phyloP scores from a whole-genome alignment of 2,113 vertebrate genomes.

The Archilochus colubris region DNA sequence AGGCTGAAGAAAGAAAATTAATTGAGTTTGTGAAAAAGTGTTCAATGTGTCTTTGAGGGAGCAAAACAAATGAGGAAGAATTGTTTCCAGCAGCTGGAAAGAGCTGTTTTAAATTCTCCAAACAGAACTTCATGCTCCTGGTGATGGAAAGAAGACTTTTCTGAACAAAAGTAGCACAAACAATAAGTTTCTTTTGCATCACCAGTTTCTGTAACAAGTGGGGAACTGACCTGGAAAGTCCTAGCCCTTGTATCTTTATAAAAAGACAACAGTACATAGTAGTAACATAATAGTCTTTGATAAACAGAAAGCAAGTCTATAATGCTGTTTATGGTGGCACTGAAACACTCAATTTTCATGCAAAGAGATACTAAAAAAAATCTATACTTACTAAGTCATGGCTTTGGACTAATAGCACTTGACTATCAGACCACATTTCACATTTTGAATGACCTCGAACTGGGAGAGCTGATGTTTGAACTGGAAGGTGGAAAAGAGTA shows the following conservation, averaged over 20 bases:
- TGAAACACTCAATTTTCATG: neutral
- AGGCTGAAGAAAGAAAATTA: neutral
- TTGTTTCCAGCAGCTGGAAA: neutral
- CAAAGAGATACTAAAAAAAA: neutral
- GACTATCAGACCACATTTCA: neutral
- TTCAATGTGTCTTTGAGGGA: neutral
- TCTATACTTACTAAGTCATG: neutral
- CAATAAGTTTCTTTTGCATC: neutral
- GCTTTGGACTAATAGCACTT: neutral
- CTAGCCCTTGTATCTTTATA: neutral
- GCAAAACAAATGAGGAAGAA: neutral
- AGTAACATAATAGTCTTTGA: neutral
- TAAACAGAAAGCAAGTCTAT: neutral
- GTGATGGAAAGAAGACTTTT: neutral
- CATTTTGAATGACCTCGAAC: neutral
- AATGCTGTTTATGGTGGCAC: neutral
- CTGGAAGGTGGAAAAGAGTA: neutral
- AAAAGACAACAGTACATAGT: fast-evolving
- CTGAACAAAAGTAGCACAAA: neutral
- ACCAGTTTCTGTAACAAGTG: neutral
- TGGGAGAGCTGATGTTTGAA: neutral
- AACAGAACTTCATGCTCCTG: neutral
- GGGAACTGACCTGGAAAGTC: neutral
- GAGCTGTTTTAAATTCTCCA: neutral
- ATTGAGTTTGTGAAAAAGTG: neutral